These are phyloP conservation scores for Erythrolamprus reginae DNA, from an alignment of 2,113 vertebrate genomes.

Conservation along the genomic window DNA sequence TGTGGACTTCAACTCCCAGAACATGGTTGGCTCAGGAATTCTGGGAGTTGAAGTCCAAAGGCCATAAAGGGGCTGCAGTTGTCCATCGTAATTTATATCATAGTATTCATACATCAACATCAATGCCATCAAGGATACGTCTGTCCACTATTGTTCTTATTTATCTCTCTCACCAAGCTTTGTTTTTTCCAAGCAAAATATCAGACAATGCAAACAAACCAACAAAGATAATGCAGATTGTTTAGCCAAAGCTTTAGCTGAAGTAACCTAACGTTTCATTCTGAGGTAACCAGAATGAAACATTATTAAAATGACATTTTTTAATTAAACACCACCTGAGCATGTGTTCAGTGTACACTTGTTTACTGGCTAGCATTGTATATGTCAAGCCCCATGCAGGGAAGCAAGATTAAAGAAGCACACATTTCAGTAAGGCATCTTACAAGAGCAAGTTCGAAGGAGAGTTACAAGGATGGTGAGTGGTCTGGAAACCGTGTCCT, in stretches of 20 bases:
- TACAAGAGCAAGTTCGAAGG: no score
- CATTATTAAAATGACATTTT: not conserved
- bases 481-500: no score
- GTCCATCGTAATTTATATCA: no score
- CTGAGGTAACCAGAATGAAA: not conserved
- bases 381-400: not conserved
- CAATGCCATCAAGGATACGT: not conserved
- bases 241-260: not conserved
- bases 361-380: not conserved
- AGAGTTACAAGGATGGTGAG: no score
- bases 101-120: not conserved
- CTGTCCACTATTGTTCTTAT: constrained; percentile 26
- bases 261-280: not conserved
- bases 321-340: no score
- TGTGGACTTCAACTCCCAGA: no score
- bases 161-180: constrained; percentile 27
- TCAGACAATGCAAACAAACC: not conserved
- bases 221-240: not conserved
- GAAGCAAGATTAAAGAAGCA: not conserved
- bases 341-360: no score
- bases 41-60: no score
- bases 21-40: no score
- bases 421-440: not conserved
- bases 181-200: not conserved
- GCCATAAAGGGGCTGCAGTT: no score